Conservation (phyloP, 2,113 vertebrate species). For the Laterallus jamaicensis region DNA sequence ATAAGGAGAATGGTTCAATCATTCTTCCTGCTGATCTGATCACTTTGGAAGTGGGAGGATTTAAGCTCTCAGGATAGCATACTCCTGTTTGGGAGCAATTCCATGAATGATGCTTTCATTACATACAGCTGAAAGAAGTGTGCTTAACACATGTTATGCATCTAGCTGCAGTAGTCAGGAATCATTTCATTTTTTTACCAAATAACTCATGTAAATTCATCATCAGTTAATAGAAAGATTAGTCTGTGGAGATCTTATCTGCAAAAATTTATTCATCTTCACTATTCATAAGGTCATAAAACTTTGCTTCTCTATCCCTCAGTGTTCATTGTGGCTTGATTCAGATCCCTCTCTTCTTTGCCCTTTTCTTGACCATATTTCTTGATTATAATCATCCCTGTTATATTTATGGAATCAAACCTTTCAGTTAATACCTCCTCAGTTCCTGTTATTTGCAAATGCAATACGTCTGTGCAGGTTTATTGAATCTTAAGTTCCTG, state of each 20-base stretch:
- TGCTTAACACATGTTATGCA: neutral
- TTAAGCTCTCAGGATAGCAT: neutral
- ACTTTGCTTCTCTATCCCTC: neutral
- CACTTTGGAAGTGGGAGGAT: neutral
- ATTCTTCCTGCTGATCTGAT: neutral
- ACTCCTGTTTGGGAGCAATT: neutral
- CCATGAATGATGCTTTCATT: neutral
- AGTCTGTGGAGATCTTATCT: neutral
- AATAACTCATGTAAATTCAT: neutral
- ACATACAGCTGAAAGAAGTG: neutral
- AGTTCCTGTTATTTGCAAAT: neutral
- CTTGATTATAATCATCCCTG: neutral
- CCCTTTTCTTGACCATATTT: neutral
- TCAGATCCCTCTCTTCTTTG: neutral
- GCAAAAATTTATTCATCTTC: neutral
- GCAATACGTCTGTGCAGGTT: neutral
- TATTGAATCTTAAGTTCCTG: neutral
- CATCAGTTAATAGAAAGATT: neutral
- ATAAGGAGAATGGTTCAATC: neutral
- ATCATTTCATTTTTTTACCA: neutral
- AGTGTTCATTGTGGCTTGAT: neutral
- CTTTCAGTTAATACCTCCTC: neutral
- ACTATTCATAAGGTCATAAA: neutral
- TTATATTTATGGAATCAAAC: neutral
- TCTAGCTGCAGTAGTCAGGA: neutral